Evolutionary conservation across 1,140 invertebrate genomes (phyloP).

Genomic region (Dolichoris vasculosae): DNA sequence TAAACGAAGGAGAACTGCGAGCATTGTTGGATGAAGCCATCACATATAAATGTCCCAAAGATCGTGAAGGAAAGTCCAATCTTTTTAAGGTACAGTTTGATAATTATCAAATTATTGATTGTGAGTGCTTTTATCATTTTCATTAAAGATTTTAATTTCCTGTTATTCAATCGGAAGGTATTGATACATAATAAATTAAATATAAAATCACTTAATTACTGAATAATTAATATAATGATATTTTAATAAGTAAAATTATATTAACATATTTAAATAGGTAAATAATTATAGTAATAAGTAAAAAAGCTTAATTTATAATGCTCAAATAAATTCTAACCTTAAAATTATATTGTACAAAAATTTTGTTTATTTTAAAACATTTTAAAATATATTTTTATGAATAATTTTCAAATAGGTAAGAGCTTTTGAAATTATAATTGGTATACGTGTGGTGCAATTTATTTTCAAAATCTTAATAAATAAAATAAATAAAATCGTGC

Average conservation of each 20-base stretch:
- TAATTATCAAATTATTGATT: constrained; percentile 21
- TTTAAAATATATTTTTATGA: no score
- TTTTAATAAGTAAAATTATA: background rate
- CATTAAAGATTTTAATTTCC: background rate
- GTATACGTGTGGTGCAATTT: no score
- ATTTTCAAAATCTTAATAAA: no score
- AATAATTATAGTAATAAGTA: background rate
- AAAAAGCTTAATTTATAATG: background rate
- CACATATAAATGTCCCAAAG: constrained; percentile 85
- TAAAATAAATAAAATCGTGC: no score
- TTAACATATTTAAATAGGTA: no score
- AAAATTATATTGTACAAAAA: background rate
- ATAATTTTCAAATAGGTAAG: no score
- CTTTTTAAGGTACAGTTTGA: constrained; percentile 80
- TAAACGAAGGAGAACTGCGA: constrained; percentile 82
- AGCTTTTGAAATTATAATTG: no score
- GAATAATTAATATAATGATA: background rate
- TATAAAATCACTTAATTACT: constrained; percentile 1
- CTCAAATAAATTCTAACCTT: background rate
- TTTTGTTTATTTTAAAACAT: no score
- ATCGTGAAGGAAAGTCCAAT: constrained; percentile 83
- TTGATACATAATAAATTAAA: background rate
- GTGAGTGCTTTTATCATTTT: constrained; percentile 25
- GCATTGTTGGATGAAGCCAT: constrained; percentile 85
- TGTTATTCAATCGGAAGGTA: background rate